Base-by-base conservation (phyloP, 2,888 invertebrate species). In the Craniophora ligustri region DNA sequence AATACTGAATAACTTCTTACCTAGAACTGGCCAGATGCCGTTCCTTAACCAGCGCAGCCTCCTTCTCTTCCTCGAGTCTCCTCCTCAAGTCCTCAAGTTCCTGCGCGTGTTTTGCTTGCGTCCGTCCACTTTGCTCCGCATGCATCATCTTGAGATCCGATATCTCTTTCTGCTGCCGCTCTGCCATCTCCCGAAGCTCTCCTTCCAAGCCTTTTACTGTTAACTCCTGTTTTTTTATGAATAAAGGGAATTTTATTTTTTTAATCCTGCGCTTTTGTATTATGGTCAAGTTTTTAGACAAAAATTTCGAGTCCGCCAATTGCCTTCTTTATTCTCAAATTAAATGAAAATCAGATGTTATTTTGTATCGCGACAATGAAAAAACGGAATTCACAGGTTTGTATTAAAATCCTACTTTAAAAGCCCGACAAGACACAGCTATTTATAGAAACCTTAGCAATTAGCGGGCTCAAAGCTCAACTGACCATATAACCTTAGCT, bases 191-290 rank as follows among this genome's bases (percentile, higher is more conserved):
- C 16, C 96, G 95, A 2, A 98, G 93, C 84, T 98, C 98, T 0
- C 97, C 96, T 85, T 98, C 97, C n/a, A 98, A 85, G 0, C 97
- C 97, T 90, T 97, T 97, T 0, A 98, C 96, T 3, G 98, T 97
- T 77, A 97, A 90, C 81, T 97, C 97, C 97, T 94, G 73, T 7
- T 18, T 13, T 32, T 31, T 18, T 6, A 2, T 4, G 10, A 18
- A 42, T 3, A 7, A 7, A 3, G n/a, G 7, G 5, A 1, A 4
- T 7, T 26, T 23, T 2, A 3, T 2, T 0, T 5, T 14, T 2
- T 14, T 10, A 14, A 23, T 10, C 3, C 5, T n/a, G n/a, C n/a
- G n/a, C n/a, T n/a, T n/a, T n/a, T n/a, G n/a, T n/a, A n/a, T n/a
- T n/a, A n/a, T n/a, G n/a, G n/a, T n/a, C n/a, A n/a, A n/a, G n/a